phyloP scores from a whole-genome alignment of 2,797 vertebrate genomes.

The Gadopsis bispinosus region DNA sequence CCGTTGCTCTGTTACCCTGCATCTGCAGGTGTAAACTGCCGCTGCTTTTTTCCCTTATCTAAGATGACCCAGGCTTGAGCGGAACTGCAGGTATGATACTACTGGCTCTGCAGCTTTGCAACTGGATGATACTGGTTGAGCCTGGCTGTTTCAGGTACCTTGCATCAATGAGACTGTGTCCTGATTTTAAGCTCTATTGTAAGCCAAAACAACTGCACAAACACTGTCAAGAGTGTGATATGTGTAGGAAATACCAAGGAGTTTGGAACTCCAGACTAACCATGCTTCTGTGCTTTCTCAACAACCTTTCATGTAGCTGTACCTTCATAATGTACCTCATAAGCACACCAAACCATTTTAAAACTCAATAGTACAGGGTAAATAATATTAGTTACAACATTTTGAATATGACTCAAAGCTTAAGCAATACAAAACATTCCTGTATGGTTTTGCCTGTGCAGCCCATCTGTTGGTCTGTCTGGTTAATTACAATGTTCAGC shows the following conservation, averaged over 20 bases:
- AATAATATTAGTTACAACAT: not conserved
- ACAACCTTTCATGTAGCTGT: not conserved
- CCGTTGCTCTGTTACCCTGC: not conserved
- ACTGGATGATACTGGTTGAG: not conserved
- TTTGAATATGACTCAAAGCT: not conserved
- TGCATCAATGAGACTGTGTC: not conserved
- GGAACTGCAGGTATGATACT: slow-evolving; percentile 32
- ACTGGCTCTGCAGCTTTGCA: slow-evolving; percentile 9
- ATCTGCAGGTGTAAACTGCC: slow-evolving; percentile 3
- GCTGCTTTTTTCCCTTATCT: slow-evolving; percentile 24
- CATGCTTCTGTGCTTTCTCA: not conserved
- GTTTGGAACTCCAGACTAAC: not conserved
- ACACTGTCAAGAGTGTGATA: slow-evolving; percentile 12
- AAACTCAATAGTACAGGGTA: slow-evolving; percentile 1
- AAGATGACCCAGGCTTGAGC: slow-evolving; percentile 15
- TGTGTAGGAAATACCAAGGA: not conserved
- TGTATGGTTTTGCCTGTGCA: slow-evolving; percentile 10
- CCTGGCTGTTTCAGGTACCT: slow-evolving; percentile 10
- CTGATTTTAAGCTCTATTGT: not conserved
- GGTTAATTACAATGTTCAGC: slow-evolving; percentile 38
- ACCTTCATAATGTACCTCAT: not conserved
- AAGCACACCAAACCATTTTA: not conserved
- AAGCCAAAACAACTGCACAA: slow-evolving; percentile 16
- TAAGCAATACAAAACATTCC: not conserved
- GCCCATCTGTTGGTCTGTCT: slow-evolving; percentile 16